Conservation (phyloP, 1,140 invertebrate species). For the Drosophila elegans region DNA sequence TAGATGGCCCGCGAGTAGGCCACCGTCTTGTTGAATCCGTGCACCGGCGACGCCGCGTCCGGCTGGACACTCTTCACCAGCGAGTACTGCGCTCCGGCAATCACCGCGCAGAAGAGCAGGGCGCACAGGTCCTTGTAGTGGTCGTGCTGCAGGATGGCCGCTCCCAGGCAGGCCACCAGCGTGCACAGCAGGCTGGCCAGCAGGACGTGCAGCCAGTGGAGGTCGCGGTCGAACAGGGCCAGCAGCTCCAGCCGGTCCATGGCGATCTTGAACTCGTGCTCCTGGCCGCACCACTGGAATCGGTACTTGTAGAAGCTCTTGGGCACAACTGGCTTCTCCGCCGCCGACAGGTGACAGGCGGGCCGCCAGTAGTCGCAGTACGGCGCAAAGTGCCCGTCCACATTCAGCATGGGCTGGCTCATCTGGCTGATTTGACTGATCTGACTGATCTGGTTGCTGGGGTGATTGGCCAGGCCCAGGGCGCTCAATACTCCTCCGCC, state of each 20-base stretch:
- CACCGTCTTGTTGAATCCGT: conserved; percentile 98
- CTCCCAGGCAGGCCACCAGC: conserved; percentile 94
- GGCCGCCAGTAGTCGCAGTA: conserved; percentile 83
- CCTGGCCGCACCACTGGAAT: conserved; percentile 87
- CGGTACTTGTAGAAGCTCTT: conserved; percentile 95
- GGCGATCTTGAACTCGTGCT: conserved; percentile 89
- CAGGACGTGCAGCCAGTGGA: conserved; percentile 93
- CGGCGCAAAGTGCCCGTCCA: conserved; percentile 72
- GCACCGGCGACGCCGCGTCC: conserved; percentile 98
- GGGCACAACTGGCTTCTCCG: conserved; percentile 85
- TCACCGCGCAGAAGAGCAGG: conserved; percentile 98
- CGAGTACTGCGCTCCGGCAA: conserved; percentile 98
- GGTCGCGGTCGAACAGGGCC: conserved; percentile 96
- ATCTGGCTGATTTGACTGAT: conserved; percentile 41
- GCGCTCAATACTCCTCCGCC: conserved; percentile 28
- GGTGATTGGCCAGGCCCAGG: conserved; percentile 16
- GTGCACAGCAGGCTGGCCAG: conserved; percentile 94
- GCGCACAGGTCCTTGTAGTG: conserved; percentile 97
- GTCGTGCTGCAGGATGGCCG: conserved; percentile 92
- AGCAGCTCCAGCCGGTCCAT: conserved; percentile 97
- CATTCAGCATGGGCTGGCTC: conserved; percentile 72
- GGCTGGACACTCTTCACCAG: conserved; percentile 99
- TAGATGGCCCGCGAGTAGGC: conserved; percentile 97
- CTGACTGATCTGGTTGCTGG: conserved; percentile 45
- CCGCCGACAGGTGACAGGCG: conserved; percentile 65